phyloP scores from a whole-genome alignment of 2,113 vertebrate genomes.

The Bombycilla garrulus region DNA sequence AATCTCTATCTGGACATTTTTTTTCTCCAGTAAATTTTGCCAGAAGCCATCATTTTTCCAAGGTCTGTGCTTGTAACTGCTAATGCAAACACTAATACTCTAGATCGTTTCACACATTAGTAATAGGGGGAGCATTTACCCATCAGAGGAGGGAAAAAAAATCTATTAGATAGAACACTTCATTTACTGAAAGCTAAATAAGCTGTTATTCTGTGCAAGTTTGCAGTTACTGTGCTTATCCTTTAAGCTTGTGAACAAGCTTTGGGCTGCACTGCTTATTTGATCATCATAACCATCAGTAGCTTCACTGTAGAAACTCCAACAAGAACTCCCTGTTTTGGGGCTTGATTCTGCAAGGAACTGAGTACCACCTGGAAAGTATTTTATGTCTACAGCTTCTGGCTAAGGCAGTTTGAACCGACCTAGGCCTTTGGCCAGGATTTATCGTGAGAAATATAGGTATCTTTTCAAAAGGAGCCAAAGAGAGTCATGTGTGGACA shows the following conservation, averaged over 20 bases:
- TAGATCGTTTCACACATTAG: slow-evolving; percentile 25
- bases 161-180: slow-evolving; percentile 39
- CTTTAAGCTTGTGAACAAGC: slow-evolving; percentile 30
- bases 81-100: slow-evolving; percentile 29
- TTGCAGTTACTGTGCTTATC: slow-evolving; percentile 35
- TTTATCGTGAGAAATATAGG: slow-evolving; percentile 33
- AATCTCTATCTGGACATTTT: slow-evolving; percentile 6
- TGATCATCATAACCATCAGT: slow-evolving; percentile 33
- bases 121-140: slow-evolving; percentile 46
- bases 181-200: slow-evolving; percentile 61
- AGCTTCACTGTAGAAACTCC: slow-evolving; percentile 48
- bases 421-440: slow-evolving; percentile 15
- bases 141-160: slow-evolving; percentile 25
- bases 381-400: background rate
- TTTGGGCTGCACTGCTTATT: slow-evolving; percentile 31
- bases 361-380: slow-evolving; percentile 32
- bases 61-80: slow-evolving; percentile 19
- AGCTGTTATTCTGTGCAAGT: slow-evolving; percentile 27
- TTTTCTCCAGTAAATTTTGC: slow-evolving; percentile 38
- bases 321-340: slow-evolving; percentile 53
- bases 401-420: background rate
- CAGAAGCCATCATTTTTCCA: slow-evolving; percentile 15
- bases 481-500: background rate
- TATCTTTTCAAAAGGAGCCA: slow-evolving; percentile 26
- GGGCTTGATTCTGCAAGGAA: background rate